Evolutionary conservation across 2,888 invertebrate genomes (phyloP).

Genomic region (Luffia ferchaultella): DNA sequence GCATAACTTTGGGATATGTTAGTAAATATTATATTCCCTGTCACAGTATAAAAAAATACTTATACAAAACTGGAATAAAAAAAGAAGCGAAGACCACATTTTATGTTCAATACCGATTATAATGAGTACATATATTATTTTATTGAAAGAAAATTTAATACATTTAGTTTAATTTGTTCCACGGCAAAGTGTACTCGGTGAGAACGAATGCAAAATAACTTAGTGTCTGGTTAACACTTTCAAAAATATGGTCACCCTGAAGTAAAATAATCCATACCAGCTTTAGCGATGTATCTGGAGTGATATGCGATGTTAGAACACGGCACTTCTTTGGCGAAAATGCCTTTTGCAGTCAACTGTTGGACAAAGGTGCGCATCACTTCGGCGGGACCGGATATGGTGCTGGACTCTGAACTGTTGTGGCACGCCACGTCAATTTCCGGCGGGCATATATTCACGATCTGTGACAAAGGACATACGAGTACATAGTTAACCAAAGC

Average conservation of each 20-base stretch:
- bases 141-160: too few species aligned
- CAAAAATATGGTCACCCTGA: conserved; percentile 2
- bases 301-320: conserved; percentile 89
- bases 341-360: conserved; percentile 31
- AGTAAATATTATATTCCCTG: too few species aligned
- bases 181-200: too few species aligned
- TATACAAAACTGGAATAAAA: too few species aligned
- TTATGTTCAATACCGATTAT: too few species aligned
- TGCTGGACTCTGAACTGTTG: conserved; percentile 78
- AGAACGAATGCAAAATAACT: too few species aligned
- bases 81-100: too few species aligned
- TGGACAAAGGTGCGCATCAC: conserved; percentile 66
- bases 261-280: conserved; percentile 34
- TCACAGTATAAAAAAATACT: too few species aligned
- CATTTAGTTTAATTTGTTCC: background rate
- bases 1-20: background rate
- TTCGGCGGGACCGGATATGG: conserved; percentile 77
- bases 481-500: too few species aligned
- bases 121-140: too few species aligned
- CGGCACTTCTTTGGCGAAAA: conserved; percentile 39
- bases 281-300: conserved; percentile 77
- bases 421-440: conserved; percentile 80
- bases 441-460: conserved; percentile 63
- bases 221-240: conserved; percentile 4
- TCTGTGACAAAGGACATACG: too few species aligned